These are phyloP conservation scores for Columba janthina DNA, from an alignment of 2,113 vertebrate species.

Conservation along the genomic window DNA sequence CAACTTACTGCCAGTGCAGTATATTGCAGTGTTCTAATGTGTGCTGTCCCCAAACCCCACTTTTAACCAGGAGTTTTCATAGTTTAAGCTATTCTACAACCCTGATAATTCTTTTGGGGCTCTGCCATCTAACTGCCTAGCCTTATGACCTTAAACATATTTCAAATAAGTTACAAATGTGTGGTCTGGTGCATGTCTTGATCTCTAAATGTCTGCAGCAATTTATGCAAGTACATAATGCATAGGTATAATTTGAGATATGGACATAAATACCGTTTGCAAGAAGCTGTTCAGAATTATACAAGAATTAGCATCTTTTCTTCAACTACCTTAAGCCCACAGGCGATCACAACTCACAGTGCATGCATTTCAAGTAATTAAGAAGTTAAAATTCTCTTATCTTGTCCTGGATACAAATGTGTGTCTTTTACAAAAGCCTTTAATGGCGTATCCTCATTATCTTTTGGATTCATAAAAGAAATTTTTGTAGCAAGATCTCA, in stretches of 20 bases:
- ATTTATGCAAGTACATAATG: neutral
- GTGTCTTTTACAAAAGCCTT: neutral
- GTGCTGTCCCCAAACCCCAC: neutral
- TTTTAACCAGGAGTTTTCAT: neutral
- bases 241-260: fast-evolving
- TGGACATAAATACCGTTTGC: neutral
- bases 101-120: neutral
- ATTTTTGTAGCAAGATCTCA: neutral
- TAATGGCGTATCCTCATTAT: neutral
- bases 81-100: neutral
- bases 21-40: fast-evolving
- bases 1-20: too few species aligned
- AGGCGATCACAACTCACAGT: neutral
- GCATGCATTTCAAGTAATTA: neutral
- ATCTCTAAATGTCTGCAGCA: neutral
- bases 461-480: neutral
- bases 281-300: neutral
- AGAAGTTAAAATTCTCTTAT: neutral
- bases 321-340: neutral
- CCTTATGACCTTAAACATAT: neutral
- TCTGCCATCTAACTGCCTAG: neutral
- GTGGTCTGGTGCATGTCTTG: neutral
- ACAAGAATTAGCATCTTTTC: neutral
- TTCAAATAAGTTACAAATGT: neutral
- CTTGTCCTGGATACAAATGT: neutral